A percentile compares a stretch with the other conserved stretches of the same genome.
These are phyloP conservation scores for Pseudochirops corinnae DNA, from an alignment of 2,797 vertebrate species.

Conservation along the genomic window DNA sequence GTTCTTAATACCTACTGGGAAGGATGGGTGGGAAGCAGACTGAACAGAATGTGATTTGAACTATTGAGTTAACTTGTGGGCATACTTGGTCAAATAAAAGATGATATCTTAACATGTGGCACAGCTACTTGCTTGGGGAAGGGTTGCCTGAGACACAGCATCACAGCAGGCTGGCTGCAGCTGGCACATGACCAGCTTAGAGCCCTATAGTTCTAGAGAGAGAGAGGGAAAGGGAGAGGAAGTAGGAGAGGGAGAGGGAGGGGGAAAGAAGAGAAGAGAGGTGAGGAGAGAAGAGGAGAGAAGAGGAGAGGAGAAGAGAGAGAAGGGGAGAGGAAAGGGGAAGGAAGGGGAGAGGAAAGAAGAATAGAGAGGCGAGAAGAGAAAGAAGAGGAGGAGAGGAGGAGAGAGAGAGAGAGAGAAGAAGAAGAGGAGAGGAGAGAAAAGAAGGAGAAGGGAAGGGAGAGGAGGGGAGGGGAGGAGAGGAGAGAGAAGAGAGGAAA, in stretches of 20 bases:
- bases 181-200: not conserved
- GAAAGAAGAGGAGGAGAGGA: too few species aligned
- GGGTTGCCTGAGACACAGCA: not conserved
- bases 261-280: not conserved
- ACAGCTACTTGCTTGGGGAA: conserved; percentile 28
- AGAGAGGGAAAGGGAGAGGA: fast-evolving
- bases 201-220: not conserved
- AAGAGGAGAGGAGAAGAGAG: not conserved
- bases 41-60: not conserved
- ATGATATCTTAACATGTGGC: not conserved
- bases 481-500: too few species aligned
- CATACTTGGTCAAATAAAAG: conserved; percentile 65
- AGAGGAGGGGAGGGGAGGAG: too few species aligned
- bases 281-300: too few species aligned
- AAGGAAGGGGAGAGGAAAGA: too few species aligned
- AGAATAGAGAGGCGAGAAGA: fast-evolving
- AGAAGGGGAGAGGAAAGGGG: too few species aligned
- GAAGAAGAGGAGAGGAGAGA: too few species aligned
- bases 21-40: not conserved
- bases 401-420: too few species aligned
- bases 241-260: not conserved
- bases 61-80: conserved; percentile 2
- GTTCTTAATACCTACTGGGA: not conserved
- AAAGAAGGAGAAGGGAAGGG: too few species aligned
- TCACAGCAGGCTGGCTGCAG: not conserved